phyloP scores from a whole-genome alignment of 2,797 vertebrate genomes.

The Rachycentron canadum region DNA sequence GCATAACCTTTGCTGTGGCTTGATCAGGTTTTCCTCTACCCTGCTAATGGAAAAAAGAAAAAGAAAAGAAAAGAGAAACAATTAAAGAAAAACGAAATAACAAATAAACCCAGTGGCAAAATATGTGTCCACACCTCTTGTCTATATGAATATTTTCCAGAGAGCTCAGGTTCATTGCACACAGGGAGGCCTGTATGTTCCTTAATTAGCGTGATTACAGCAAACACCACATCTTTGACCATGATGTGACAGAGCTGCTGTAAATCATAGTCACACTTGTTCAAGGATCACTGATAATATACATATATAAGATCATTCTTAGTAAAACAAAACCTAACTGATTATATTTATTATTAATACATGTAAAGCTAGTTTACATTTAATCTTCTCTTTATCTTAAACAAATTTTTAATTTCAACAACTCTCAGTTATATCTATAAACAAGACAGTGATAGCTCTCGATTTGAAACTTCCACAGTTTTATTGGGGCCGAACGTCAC shows the following conservation, averaged over 20 bases:
- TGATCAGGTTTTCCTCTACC: not conserved
- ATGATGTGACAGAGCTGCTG: no score
- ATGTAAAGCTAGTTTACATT: not conserved
- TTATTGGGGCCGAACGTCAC: not conserved
- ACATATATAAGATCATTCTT: not conserved
- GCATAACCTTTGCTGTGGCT: not conserved
- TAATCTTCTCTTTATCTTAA: no score
- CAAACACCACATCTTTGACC: conserved; percentile 15
- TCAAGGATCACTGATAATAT: not conserved
- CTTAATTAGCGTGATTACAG: conserved; percentile 23
- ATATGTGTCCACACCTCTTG: not conserved
- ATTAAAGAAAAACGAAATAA: not conserved
- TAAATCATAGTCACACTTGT: not conserved
- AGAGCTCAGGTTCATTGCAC: conserved; percentile 10
- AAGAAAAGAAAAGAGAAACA: no score
- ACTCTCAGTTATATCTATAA: not conserved
- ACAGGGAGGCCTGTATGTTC: conserved; percentile 11
- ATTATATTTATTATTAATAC: not conserved
- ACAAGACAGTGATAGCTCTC: not conserved
- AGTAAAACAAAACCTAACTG: not conserved
- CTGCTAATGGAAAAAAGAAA: not conserved
- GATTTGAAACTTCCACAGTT: not conserved
- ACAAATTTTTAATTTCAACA: not conserved
- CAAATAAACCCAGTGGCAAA: conserved; percentile 10
- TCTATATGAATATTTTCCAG: conserved; percentile 3